A percentile compares a stretch with the other conserved stretches of the same genome.
Evolutionary conservation across 2,888 invertebrate genomes (phyloP).

Genomic region (Drosophila koepferae): DNA sequence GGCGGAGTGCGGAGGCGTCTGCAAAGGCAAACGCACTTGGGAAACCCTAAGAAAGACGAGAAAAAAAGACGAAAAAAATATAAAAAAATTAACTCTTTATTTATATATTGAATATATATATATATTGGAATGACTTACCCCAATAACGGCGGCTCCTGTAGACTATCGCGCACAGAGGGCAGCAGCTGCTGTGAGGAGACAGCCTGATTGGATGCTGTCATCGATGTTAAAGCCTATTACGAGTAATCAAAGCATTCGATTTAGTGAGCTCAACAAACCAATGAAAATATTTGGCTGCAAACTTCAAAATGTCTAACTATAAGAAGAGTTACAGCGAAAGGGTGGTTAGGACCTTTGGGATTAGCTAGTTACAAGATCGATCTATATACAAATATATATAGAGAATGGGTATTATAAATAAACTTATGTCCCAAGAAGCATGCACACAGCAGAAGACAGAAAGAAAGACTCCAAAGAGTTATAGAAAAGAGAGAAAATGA

Average conservation of each 20-base stretch:
- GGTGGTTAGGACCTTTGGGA: slow-evolving; percentile 10
- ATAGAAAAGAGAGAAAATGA: not conserved
- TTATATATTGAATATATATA: not conserved
- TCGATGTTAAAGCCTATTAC: slow-evolving; percentile 85
- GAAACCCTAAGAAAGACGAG: slow-evolving; percentile 73
- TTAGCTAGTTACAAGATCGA: slow-evolving; percentile 19
- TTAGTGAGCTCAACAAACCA: slow-evolving; percentile 7
- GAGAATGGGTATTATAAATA: not conserved
- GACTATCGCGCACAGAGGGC: slow-evolving; percentile 89
- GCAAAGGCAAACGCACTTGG: slow-evolving; percentile 81
- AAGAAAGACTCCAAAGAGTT: slow-evolving; percentile 25
- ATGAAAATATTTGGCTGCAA: slow-evolving; percentile 19
- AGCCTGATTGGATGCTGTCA: slow-evolving; percentile 88
- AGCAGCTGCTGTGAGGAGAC: slow-evolving; percentile 87
- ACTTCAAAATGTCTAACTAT: slow-evolving; percentile 64
- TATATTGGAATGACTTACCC: slow-evolving; percentile 84
- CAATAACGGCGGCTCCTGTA: slow-evolving; percentile 87
- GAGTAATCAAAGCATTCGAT: slow-evolving; percentile 7
- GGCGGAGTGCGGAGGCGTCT: slow-evolving; percentile 82
- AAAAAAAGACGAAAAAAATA: not conserved
- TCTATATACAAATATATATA: slow-evolving; percentile 5
- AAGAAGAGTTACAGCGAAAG: slow-evolving; percentile 19
- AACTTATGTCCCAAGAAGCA: slow-evolving; percentile 27
- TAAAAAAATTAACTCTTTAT: not conserved
- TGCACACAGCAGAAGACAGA: slow-evolving; percentile 48